Percentiles rank a stretch among this genome's conserved stretches.
These are phyloP conservation scores for Ceratina japonica DNA, from an alignment of 1,140 invertebrate genomes.

Conservation along the genomic window DNA sequence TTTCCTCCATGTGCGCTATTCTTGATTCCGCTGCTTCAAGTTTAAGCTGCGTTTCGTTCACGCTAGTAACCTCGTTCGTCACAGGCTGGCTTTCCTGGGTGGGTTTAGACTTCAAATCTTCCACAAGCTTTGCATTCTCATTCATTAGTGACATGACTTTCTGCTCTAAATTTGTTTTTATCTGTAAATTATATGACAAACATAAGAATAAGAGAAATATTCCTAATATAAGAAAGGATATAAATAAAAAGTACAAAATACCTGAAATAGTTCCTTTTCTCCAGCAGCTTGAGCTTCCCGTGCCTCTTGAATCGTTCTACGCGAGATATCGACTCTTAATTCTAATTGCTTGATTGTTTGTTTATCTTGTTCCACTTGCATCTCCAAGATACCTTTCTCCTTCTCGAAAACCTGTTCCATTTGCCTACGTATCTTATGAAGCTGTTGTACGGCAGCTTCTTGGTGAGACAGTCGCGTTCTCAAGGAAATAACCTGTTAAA, in stretches of 20 bases:
- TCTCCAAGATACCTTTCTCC: conserved; percentile 73
- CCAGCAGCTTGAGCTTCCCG: conserved; percentile 58
- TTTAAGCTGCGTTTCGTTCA: conserved; percentile 58
- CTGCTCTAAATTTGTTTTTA: conserved; percentile 70
- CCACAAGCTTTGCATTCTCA: conserved; percentile 66
- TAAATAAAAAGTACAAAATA: conserved; percentile 28
- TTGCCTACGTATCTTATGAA: conserved; percentile 74
- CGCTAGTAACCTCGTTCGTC: conserved; percentile 44
- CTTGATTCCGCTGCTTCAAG: conserved; percentile 62
- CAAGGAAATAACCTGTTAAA: conserved; percentile 69
- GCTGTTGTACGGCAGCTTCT: conserved; percentile 72
- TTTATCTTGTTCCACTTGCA: conserved; percentile 72
- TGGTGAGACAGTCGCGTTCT: conserved; percentile 73
- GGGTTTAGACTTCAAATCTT: conserved; percentile 50
- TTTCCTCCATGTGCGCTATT: conserved; percentile 70
- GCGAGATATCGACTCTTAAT: conserved; percentile 69
- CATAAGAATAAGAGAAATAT: not conserved
- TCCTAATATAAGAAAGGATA: conserved; percentile 2
- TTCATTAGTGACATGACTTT: conserved; percentile 65
- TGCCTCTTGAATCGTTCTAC: conserved; percentile 71
- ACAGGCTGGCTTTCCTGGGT: conserved; percentile 39
- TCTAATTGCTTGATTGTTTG: conserved; percentile 75
- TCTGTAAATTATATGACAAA: conserved; percentile 43
- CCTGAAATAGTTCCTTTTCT: conserved; percentile 71
- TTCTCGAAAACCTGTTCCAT: conserved; percentile 77